Conservation (phyloP, 2,113 vertebrate genomes). For the Ammodytes dubius region DNA sequence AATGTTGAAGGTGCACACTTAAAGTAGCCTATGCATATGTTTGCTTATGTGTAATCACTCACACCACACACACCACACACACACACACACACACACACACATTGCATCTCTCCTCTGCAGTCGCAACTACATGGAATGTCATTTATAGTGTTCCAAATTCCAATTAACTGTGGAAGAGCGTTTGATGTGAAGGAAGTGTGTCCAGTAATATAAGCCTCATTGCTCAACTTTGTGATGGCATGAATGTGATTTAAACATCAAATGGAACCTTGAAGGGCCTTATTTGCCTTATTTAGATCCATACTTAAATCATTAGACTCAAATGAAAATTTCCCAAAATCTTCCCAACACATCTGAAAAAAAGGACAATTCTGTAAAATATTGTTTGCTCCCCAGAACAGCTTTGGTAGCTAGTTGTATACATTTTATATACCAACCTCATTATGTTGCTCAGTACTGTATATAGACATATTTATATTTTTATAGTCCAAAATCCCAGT, state of each 20-base stretch:
- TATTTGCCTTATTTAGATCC: slow-evolving; percentile 47
- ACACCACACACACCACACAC: slow-evolving; percentile 12
- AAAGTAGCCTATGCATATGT: slow-evolving; percentile 46
- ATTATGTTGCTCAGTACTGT: neutral
- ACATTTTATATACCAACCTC: neutral
- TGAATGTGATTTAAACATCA: slow-evolving; percentile 79
- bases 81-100: slow-evolving; percentile 6
- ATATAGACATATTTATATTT: too few species aligned
- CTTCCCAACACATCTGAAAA: slow-evolving; percentile 18
- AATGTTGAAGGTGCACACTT: slow-evolving; percentile 44
- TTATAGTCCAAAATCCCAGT: neutral
- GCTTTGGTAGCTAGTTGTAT: neutral
- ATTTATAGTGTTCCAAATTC: slow-evolving; percentile 73
- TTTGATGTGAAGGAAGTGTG: slow-evolving; percentile 68
- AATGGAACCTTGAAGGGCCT: slow-evolving; percentile 64
- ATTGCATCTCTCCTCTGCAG: slow-evolving; percentile 25
- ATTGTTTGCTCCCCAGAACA: neutral
- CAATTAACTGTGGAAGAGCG: slow-evolving; percentile 67
- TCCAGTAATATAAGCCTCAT: slow-evolving; percentile 55
- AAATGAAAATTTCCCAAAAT: slow-evolving; percentile 39
- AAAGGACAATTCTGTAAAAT: slow-evolving; percentile 18
- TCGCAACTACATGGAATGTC: slow-evolving; percentile 60
- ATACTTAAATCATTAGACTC: slow-evolving; percentile 50
- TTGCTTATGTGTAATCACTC: slow-evolving; percentile 18
- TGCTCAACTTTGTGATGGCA: slow-evolving; percentile 53